Percentiles rank a stretch among this genome's conserved stretches.
Conservation (phyloP, 2,113 vertebrate species). For the Zapus hudsonius region DNA sequence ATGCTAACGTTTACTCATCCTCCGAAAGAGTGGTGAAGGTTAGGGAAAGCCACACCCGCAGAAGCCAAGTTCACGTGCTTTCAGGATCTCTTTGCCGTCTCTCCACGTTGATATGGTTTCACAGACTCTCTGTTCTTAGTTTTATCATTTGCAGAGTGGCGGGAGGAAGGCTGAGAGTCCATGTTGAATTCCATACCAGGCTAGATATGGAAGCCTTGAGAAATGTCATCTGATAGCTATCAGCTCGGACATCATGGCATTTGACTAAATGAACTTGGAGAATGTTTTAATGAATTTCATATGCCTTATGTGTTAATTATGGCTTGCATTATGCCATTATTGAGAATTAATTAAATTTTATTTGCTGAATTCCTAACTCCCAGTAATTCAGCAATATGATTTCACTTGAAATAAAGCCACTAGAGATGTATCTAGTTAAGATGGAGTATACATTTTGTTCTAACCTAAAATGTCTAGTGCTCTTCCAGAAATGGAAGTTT, state of each 20-base stretch:
- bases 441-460: background rate
- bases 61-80: background rate
- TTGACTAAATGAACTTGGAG: background rate
- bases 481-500: background rate
- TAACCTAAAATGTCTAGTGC: background rate
- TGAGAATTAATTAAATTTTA: background rate
- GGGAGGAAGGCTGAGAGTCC: background rate
- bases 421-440: background rate
- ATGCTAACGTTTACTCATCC: background rate
- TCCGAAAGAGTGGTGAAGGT: background rate
- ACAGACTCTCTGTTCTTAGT: background rate
- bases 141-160: background rate
- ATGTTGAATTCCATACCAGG: background rate
- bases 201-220: background rate
- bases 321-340: background rate
- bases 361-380: background rate
- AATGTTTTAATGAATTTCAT: background rate
- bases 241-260: background rate
- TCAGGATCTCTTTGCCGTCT: background rate
- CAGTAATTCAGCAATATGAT: background rate
- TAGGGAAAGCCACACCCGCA: background rate
- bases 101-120: background rate
- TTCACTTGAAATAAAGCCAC: background rate
- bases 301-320: background rate
- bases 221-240: background rate